phyloP scores from a whole-genome alignment of 2,888 invertebrate genomes.

The Nemapogon koenigi region DNA sequence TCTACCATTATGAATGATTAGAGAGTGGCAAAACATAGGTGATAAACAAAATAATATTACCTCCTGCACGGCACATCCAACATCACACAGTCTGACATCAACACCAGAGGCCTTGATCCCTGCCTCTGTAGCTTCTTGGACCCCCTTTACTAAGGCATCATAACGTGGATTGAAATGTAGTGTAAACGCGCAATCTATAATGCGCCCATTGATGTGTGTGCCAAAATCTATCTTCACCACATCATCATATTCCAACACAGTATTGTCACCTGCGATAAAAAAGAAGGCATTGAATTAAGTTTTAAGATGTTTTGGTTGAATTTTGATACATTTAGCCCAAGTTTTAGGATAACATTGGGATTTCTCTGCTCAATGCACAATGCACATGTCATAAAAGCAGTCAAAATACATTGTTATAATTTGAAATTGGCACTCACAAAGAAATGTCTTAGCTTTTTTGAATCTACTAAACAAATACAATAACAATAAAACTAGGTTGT shows the following conservation, averaged over 20 bases:
- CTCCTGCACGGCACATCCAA: constrained; percentile 96
- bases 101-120: constrained; percentile 96
- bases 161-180: constrained; percentile 96
- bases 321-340: neutral
- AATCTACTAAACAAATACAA: too few relatives aligned
- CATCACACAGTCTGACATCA: constrained; percentile 96
- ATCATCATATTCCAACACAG: constrained; percentile 93
- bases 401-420: too few relatives aligned
- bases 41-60: constrained; percentile 20
- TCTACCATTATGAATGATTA: too few relatives aligned
- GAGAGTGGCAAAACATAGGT: neutral
- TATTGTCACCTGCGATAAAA: constrained; percentile 73
- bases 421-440: too few relatives aligned
- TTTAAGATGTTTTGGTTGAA: neutral
- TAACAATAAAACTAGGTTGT: too few relatives aligned
- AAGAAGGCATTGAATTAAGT: constrained; percentile 1
- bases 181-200: constrained; percentile 99
- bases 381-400: too few relatives aligned
- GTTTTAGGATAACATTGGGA: neutral
- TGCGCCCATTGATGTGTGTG: constrained; percentile 96
- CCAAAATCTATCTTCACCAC: constrained; percentile 99
- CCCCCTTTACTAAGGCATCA: constrained; percentile 92
- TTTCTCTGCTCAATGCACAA: too few relatives aligned
- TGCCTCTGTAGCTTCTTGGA: constrained; percentile 97
- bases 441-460: too few relatives aligned